phyloP scores from a whole-genome alignment of 2,797 vertebrate species.

The Alca torda region DNA sequence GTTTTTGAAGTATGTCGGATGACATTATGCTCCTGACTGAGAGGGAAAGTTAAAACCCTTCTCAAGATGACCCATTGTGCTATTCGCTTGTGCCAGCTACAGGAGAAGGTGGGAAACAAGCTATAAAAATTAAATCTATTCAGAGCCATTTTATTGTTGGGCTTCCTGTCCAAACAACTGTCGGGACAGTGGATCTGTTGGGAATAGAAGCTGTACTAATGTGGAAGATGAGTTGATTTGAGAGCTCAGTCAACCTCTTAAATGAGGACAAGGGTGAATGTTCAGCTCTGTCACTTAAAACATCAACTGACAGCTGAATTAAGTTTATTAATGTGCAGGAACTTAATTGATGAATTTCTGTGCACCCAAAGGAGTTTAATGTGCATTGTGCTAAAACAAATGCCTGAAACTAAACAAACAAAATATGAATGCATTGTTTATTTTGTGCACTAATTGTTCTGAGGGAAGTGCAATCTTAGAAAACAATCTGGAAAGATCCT shows the following conservation, averaged over 20 bases:
- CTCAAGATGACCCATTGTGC: accelerated
- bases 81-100: neutral
- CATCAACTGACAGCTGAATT: neutral
- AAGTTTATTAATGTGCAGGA: neutral
- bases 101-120: neutral
- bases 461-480: neutral
- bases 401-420: neutral
- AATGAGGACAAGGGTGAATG: neutral
- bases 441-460: neutral
- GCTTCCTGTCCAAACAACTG: neutral
- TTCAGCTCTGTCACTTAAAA: neutral
- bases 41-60: neutral
- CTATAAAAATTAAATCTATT: neutral
- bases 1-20: neutral
- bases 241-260: neutral
- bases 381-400: neutral
- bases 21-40: neutral
- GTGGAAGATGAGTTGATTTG: neutral
- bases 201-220: neutral
- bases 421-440: neutral
- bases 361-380: neutral
- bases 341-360: neutral
- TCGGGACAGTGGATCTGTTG: neutral
- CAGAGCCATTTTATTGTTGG: neutral
- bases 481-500: neutral